These are phyloP conservation scores for Pelmatolapia mariae DNA, from an alignment of 2,113 vertebrate species.

Conservation along the genomic window DNA sequence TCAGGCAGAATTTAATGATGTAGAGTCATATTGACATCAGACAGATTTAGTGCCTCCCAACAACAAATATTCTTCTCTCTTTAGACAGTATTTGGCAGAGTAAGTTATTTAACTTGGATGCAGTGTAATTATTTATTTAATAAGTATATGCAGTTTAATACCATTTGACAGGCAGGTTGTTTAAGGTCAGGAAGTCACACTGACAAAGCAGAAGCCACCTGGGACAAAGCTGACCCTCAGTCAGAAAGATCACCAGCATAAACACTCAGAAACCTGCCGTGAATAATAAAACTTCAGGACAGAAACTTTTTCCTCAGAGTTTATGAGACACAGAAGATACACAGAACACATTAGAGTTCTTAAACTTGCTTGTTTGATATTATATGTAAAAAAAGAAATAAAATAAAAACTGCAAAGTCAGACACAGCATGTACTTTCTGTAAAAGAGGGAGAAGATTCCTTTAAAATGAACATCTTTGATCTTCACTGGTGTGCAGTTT, in stretches of 20 bases:
- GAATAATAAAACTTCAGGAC: slow-evolving; percentile 29
- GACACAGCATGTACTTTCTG: not conserved
- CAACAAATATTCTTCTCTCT: not conserved
- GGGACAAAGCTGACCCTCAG: slow-evolving; percentile 10
- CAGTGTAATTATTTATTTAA: not conserved
- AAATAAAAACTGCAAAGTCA: not conserved
- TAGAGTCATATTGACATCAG: not conserved
- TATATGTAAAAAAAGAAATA: not conserved
- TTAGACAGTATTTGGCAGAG: not conserved
- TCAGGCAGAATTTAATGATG: not conserved
- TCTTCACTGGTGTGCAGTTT: not conserved
- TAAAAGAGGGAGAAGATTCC: not conserved
- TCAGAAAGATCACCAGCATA: slow-evolving; percentile 15
- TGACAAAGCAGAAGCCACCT: slow-evolving; percentile 32
- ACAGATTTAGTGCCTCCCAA: not conserved
- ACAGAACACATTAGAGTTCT: not conserved
- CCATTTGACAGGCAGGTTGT: slow-evolving; percentile 14
- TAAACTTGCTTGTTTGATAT: not conserved
- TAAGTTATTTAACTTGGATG: not conserved
- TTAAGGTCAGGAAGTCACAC: slow-evolving; percentile 16
- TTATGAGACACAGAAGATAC: not conserved
- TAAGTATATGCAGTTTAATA: not conserved
- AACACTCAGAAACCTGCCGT: slow-evolving; percentile 13
- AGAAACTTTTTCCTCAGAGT: not conserved
- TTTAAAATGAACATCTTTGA: not conserved